phyloP scores from a whole-genome alignment of 2,888 invertebrate species.

The Stratiomys singularior region DNA sequence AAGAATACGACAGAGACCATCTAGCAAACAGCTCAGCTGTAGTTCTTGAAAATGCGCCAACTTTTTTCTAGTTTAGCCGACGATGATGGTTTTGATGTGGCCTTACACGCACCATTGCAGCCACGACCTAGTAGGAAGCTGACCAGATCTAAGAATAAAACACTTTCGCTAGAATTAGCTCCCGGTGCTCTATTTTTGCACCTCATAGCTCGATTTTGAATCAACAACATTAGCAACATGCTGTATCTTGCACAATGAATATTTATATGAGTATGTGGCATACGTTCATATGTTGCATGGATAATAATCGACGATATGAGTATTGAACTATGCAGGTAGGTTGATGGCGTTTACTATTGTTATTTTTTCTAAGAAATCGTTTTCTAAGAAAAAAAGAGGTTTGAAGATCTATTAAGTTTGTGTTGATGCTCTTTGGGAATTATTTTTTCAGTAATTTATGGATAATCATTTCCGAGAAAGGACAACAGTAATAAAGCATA shows the following conservation, averaged over 20 bases:
- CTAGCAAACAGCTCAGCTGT: slow-evolving; percentile 33
- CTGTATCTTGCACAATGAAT: slow-evolving; percentile 3
- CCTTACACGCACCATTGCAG: slow-evolving; percentile 42
- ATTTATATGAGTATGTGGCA: neutral
- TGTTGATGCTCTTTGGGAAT: no score
- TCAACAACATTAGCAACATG: slow-evolving; percentile 11
- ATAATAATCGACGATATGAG: no score
- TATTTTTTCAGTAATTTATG: no score
- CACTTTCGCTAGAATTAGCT: slow-evolving; percentile 51
- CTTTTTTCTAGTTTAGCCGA: neutral
- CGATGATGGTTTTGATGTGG: neutral
- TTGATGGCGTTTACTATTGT: no score
- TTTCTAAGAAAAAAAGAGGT: no score
- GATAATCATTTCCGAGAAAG: no score
- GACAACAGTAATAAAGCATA: no score
- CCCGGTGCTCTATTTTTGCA: slow-evolving; percentile 49
- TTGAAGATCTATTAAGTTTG: no score
- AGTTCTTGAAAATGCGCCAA: slow-evolving; percentile 45
- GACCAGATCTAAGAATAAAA: slow-evolving; percentile 47
- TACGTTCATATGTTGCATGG: no score
- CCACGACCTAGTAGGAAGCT: slow-evolving; percentile 43
- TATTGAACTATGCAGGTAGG: neutral
- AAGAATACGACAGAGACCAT: no score
- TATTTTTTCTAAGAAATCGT: no score
- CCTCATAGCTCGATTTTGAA: slow-evolving; percentile 5